Conservation (phyloP, 2,888 invertebrate species). For the Malthinus flaveolus region DNA sequence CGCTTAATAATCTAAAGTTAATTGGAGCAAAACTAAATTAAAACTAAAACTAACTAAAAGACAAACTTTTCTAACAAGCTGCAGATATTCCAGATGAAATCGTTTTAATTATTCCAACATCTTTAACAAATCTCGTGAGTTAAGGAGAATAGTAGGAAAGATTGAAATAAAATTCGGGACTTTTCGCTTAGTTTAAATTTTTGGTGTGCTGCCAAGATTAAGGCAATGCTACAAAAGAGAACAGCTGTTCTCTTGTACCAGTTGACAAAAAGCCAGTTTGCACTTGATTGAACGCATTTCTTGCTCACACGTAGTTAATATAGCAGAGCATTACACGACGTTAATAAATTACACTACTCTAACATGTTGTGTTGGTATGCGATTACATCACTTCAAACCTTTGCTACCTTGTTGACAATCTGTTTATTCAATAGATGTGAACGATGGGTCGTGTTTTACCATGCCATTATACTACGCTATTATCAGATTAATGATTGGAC, state of each 20-base stretch:
- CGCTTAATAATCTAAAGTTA: constrained; percentile 40
- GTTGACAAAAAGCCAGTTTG: constrained; percentile 33
- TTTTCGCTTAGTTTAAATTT: constrained; percentile 28
- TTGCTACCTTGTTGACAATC: constrained; percentile 22
- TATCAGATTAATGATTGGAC: constrained; percentile 49
- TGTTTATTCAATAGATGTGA: constrained; percentile 31
- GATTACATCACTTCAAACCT: constrained; percentile 24
- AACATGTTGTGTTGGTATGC: constrained; percentile 29
- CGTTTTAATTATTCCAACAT: constrained; percentile 43
- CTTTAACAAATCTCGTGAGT: constrained; percentile 30
- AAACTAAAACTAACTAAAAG: no score
- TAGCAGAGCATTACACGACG: constrained; percentile 35
- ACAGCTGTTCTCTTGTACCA: constrained; percentile 32
- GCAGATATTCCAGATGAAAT: constrained; percentile 39
- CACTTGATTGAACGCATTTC: constrained; percentile 35
- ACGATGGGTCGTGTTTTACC: constrained; percentile 36
- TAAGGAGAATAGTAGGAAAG: constrained; percentile 25
- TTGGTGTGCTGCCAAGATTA: constrained; percentile 36
- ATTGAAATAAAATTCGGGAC: constrained; percentile 31
- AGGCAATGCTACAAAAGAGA: constrained; percentile 28
- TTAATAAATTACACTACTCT: constrained; percentile 34
- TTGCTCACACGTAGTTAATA: constrained; percentile 34
- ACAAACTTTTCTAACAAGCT: constrained; percentile 36
- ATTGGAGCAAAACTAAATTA: constrained; percentile 41
- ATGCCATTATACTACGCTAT: constrained; percentile 32